Evolutionary conservation across 2,797 vertebrate species (phyloP).

Genomic region (Rhadinocentrus ornatus): DNA sequence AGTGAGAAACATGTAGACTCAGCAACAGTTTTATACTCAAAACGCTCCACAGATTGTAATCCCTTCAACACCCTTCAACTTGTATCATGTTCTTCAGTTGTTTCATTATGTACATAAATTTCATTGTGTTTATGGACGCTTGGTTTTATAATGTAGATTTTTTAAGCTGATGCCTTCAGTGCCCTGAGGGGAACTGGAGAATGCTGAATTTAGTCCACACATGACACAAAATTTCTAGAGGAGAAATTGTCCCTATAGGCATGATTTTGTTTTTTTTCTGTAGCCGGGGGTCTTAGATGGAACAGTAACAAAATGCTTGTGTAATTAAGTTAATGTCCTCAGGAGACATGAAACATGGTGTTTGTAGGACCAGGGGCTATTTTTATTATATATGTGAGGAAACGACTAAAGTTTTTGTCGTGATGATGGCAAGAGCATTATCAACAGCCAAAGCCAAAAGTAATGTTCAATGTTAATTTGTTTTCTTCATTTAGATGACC

Average conservation of each 20-base stretch:
- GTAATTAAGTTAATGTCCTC: conserved; percentile 35
- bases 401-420: conserved; percentile 38
- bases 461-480: background rate
- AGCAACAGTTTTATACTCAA: background rate
- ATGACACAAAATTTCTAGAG: conserved; percentile 60
- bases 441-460: conserved; percentile 20
- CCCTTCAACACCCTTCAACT: conserved; percentile 4
- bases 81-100: conserved; percentile 7
- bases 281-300: conserved; percentile 27
- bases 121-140: conserved; percentile 22
- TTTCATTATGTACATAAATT: conserved; percentile 1
- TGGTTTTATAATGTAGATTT: conserved; percentile 25
- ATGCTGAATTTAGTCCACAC: conserved; percentile 44
- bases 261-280: conserved; percentile 27
- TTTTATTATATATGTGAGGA: conserved; percentile 46
- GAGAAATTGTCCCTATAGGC: conserved; percentile 51
- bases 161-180: conserved; percentile 16
- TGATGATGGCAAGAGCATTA: conserved; percentile 5
- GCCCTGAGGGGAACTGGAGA: conserved; percentile 37
- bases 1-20: background rate
- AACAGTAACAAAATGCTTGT: conserved; percentile 18
- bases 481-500: conserved; percentile 14
- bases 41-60: background rate
- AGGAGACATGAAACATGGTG: conserved; percentile 37
- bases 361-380: conserved; percentile 43